Evolutionary conservation across 2,113 vertebrate genomes (phyloP), one percentile per base, ranked within the genome.

Genomic region (Hippocampus mohnikei): DNA sequence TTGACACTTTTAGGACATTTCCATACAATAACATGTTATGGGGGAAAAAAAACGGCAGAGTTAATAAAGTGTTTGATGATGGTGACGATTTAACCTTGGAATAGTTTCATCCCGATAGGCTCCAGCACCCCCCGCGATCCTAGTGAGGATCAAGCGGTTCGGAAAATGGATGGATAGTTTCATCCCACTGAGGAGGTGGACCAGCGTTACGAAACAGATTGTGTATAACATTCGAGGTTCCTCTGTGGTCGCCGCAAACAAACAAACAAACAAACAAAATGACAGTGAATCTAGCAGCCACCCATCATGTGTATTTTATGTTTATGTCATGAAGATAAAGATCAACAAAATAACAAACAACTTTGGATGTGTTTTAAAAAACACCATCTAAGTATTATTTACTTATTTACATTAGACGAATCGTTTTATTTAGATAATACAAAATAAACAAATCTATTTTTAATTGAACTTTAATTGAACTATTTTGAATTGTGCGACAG

Each of bases 271-370:
- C 21, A 60, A 29, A 60, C 58, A 60, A 60, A 33, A 60, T 25
- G 27, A 58, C 5, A 37, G 33, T 37, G 33, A 20, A 20, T n/a
- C 21, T 11, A 11, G 23, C 8, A 37, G 33, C 5, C 5, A 6
- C n/a, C 59, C 18, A 37, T 33, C 59, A 20, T 13, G 29, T 18
- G 18, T 64, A 3, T 44, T 53, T 62, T 75, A 84, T 69, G 71
- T 80, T 82, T 88, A 71, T 82, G 59, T 74, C 72, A 67, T 75
- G 10, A 44, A 53, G 18, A 78, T 67, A 77, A 70, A 44, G 37
- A n/a, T 42, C 5, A 37, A 41, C 10, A 40, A 27, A 58, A 58
- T 58, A 58, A 15, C 23, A 12, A 12, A 44, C 42, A 44, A 44
- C 41, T 42, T 2, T 42, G 41, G 8, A 37, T 37, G 33, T 5